phyloP scores from a whole-genome alignment of 1,140 invertebrate genomes.

The Magallana ariakensis region DNA sequence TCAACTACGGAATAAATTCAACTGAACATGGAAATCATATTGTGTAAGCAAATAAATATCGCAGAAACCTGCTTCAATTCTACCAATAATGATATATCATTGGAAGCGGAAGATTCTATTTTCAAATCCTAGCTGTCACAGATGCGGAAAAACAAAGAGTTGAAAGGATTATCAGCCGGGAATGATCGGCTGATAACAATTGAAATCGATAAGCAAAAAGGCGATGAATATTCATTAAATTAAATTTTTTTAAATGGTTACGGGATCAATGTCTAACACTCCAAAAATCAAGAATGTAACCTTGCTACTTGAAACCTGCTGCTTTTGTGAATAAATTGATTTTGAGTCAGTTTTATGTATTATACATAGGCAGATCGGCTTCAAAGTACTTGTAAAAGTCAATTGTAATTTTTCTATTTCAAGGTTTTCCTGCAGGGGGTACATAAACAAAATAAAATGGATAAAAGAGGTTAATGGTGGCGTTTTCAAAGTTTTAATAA shows the following conservation, averaged over 20 bases:
- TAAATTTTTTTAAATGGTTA: slow-evolving; percentile 25
- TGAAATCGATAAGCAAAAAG: background rate
- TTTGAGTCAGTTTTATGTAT: background rate
- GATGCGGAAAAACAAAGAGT: background rate
- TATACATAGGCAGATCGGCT: background rate
- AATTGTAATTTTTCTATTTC: no score
- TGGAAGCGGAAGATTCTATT: background rate
- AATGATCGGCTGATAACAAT: background rate
- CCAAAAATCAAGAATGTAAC: no score
- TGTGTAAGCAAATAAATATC: background rate
- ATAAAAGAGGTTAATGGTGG: no score
- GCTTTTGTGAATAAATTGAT: background rate
- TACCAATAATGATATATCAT: background rate
- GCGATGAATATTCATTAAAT: slow-evolving; percentile 12
- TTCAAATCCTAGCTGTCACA: background rate
- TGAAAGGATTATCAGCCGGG: background rate
- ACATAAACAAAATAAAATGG: no score
- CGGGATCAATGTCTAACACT: background rate
- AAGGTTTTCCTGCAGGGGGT: no score
- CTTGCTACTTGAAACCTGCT: background rate
- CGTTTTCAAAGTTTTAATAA: no score
- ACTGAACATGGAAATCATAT: background rate
- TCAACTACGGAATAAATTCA: background rate
- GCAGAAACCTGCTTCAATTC: background rate
- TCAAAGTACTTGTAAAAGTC: no score